Conservation (phyloP, 2,888 invertebrate genomes). For the Pseudococcus jackbeardsleyi region DNA sequence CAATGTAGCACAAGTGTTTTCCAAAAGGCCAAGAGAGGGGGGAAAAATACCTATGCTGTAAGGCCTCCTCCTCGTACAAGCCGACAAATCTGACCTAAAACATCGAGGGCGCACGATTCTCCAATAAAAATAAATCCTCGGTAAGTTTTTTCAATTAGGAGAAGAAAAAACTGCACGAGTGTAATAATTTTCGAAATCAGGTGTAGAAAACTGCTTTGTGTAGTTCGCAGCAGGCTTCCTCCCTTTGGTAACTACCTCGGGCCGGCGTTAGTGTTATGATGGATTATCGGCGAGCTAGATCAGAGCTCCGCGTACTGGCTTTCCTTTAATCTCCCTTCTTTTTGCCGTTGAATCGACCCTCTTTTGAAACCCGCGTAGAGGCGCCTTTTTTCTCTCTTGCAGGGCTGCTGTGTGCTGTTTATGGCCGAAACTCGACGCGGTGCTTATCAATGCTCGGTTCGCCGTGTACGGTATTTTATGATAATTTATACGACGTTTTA, state of each 20-base stretch:
- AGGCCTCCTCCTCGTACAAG: neutral
- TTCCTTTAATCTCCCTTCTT: constrained; percentile 5
- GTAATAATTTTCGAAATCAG: constrained; percentile 40
- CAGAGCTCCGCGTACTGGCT: constrained; percentile 11
- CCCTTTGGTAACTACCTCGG: neutral
- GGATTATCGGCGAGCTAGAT: constrained; percentile 43
- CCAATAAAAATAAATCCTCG: constrained; percentile 34
- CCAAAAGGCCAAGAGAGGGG: too few relatives aligned
- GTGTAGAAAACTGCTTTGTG: constrained; percentile 41
- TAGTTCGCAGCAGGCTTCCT: neutral
- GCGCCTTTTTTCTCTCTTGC: neutral
- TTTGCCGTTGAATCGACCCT: neutral
- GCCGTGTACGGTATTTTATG: constrained; percentile 12
- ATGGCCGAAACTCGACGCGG: constrained; percentile 34
- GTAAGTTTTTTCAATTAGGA: constrained; percentile 37
- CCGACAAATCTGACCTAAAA: neutral
- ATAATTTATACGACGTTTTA: constrained; percentile 54
- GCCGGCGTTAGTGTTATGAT: constrained; percentile 4
- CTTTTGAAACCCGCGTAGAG: constrained; percentile 1
- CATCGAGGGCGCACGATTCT: neutral
- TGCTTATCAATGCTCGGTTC: constrained; percentile 42
- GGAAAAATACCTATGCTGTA: too few relatives aligned
- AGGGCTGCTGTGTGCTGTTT: neutral
- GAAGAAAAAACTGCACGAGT: neutral
- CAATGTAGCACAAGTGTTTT: too few relatives aligned